Percentiles rank a stretch among this genome's conserved stretches.
Evolutionary conservation across 2,888 invertebrate species (phyloP).

Genomic region (Thymelicus acteon): DNA sequence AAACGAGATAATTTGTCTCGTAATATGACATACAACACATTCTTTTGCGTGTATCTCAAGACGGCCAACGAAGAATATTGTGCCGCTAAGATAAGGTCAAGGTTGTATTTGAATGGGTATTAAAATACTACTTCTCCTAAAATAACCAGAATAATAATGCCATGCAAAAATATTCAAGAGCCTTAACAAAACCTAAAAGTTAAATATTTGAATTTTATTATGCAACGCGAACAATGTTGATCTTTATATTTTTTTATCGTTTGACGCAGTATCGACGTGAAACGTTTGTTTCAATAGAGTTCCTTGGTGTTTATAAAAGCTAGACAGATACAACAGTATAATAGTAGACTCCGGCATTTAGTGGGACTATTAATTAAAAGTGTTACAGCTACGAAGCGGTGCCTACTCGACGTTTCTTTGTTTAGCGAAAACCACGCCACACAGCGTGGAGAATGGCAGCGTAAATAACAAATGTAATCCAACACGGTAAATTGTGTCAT

Average conservation of each 20-base stretch:
- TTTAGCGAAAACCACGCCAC: conserved; percentile 17
- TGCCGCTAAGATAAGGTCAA: conserved; percentile 42
- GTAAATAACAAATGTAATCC: conserved; percentile 6
- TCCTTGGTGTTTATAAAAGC: neutral
- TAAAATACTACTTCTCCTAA: conserved; percentile 23
- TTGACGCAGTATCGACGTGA: neutral
- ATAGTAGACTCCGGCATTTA: neutral
- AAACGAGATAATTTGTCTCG: neutral
- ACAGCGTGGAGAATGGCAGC: conserved; percentile 19
- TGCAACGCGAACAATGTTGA: neutral
- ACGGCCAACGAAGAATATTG: conserved; percentile 34
- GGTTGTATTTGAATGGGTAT: conserved; percentile 33
- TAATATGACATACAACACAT: neutral
- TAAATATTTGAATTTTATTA: conserved; percentile 1
- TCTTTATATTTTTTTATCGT: neutral
- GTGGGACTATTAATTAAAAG: conserved; percentile 29
- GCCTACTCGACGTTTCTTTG: conserved; percentile 18
- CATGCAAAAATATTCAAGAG: conserved; percentile 21
- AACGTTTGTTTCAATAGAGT: conserved; percentile 4
- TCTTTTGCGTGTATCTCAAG: conserved; percentile 17
- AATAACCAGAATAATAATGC: conserved; percentile 13
- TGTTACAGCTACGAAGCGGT: conserved; percentile 21
- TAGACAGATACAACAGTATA: neutral
- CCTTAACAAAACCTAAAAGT: neutral
- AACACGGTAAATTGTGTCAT: conserved; percentile 5